Base-by-base conservation (phyloP, 2,113 vertebrate species). In the Periophthalmodon schlosseri region DNA sequence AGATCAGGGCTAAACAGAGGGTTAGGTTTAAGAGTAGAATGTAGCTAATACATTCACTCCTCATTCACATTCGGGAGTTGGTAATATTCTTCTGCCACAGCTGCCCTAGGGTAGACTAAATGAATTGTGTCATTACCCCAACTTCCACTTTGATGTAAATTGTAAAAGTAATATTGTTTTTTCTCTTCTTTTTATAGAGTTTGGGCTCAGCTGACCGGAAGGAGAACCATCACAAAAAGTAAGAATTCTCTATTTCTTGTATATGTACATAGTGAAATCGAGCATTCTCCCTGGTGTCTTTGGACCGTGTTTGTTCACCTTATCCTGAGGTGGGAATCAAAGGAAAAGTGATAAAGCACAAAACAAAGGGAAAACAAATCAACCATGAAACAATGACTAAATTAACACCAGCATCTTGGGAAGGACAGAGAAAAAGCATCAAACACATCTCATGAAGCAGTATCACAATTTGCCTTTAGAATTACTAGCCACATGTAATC, bases 121-220 rank as follows among this genome's bases (percentile, higher is more conserved):
- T 61, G 14, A 24, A 64, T 61, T 61, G 24, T 1, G 20, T 54
- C 18, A 20, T 54, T 33, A 16, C 12, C 13, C 24, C 13, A 18
- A 61, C 5, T 33, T 15, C 14, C 3, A 18, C 4, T n/a, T 23
- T 61, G 5, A 8, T 61, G 58, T 16, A 5, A 61, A 61, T 61
- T 61, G 28, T 61, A 33, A 61, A 33, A 33, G 4, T 5, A 61
- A 56, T 77, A 50, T 33, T 70, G 16, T 70, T 1, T 76, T 67
- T 28, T 28, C 28, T 28, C 28, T 28, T 63, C 71, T 79, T 57
- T 73, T 66, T 91, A 2, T 92, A 96, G 95, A 96, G 95, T 86
- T 88, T 96, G 85, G 95, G 95, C 63, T 95, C 95, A 0, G 94
- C 94, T 0, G 95, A 96, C 83, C 93, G 94, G 81, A 95, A 95